Evolutionary conservation across 2,797 vertebrate species (phyloP), one percentile per base, ranked within the genome.

Genomic region (Periparus ater): DNA sequence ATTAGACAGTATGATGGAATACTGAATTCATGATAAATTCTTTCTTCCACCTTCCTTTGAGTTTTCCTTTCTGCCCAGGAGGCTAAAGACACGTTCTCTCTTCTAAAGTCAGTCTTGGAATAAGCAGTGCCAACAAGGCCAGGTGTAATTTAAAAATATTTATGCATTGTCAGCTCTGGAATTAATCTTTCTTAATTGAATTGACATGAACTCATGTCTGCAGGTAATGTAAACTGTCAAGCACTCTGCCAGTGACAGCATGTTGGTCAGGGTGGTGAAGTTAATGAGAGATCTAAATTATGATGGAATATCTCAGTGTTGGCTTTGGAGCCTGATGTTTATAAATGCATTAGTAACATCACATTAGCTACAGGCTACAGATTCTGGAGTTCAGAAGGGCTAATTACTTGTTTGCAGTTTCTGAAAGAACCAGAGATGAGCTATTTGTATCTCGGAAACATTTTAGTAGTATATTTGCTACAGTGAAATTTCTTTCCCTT

Each of bases 171-270:
- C 96, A 97, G 96, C 95, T 96, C 91, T 95, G 83, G 84, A 96
- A 97, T 97, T 93, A 96, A 97, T 98, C 96, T 96, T 96, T 89
- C 89, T 95, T 96, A 96, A 96, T 96, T 95, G 95, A 96, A 95
- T 93, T 97, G 96, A 94, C 96, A 94, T 38, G 45, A 92, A 92
- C 81, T 92, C 80, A 95, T 97, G 96, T 97, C 96, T 96, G 89
- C 97, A 97, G 97, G 97, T 97, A 96, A 97, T 97, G 75, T 93
- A 97, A 96, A 95, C 93, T 96, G 95, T 97, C 96, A 95, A 96
- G 94, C 90, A 67, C 85, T 92, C 89, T 88, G 85, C 94, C 89
- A 92, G 92, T 94, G 94, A 96, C 92, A 96, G 91, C 96, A 94
- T 94, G 95, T 96, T 96, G 95, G 76, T 93, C 89, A 96, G 91